These are phyloP conservation scores for Aspidapion aeneum DNA, from an alignment of 2,888 invertebrate genomes.

Conservation along the genomic window DNA sequence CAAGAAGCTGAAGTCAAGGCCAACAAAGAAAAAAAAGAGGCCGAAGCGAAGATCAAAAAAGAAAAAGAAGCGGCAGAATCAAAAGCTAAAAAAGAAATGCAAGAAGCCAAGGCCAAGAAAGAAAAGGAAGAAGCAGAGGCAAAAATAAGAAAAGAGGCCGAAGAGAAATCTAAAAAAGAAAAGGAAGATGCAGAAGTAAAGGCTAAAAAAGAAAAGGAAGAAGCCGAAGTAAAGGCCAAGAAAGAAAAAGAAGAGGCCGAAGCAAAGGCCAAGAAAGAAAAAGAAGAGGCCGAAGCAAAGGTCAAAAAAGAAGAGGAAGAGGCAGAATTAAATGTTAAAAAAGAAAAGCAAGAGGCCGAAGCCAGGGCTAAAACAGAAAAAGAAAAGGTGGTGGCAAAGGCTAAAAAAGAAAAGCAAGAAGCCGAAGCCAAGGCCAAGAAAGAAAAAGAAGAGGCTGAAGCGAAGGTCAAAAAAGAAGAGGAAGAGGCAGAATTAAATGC, in stretches of 20 bases:
- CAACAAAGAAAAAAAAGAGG: conserved; percentile 19
- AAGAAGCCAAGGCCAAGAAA: conserved; percentile 21
- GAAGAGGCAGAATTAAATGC: conserved; percentile 20
- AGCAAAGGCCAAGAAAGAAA: conserved; percentile 11
- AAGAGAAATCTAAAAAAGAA: conserved; percentile 26
- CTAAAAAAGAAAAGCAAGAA: conserved; percentile 38
- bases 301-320: conserved; percentile 25
- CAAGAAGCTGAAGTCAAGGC: conserved; percentile 21
- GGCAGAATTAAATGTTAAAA: conserved; percentile 6
- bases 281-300: conserved; percentile 14
- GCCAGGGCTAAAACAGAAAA: conserved; percentile 13
- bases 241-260: conserved; percentile 14
- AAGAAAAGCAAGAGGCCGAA: conserved; percentile 24
- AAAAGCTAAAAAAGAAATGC: conserved; percentile 16
- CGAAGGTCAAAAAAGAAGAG: conserved; percentile 26
- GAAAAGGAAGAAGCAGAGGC: conserved; percentile 24
- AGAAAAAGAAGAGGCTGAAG: conserved; percentile 17
- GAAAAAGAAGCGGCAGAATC: conserved; percentile 22
- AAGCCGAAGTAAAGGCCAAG: conserved; percentile 20
- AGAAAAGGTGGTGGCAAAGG: conserved; percentile 21
- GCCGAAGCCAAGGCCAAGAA: conserved; percentile 42
- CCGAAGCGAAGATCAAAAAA: conserved; percentile 21
- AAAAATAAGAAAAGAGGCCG: conserved; percentile 15
- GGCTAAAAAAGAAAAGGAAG: conserved; percentile 21
- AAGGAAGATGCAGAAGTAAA: conserved; percentile 24